Evolutionary conservation across 1,140 invertebrate species (phyloP), one percentile per base, ranked within the genome.

Genomic region (Mylabris phalerata): DNA sequence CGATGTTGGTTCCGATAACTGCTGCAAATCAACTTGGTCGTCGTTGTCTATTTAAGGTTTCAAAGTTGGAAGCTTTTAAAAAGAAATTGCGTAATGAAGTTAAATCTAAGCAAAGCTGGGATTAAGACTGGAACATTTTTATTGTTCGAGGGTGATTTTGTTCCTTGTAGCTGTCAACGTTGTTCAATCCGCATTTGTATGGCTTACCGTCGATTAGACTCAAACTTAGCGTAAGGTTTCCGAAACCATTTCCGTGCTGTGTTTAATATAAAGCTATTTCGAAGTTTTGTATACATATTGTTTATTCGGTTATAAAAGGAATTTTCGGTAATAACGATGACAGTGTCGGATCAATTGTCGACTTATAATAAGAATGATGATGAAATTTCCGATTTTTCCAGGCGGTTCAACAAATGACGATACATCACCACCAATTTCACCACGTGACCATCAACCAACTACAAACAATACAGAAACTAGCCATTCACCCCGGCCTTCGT

Each of bases 351-450:
- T 19, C 19, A 19, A 32, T 32, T 32, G 32, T 32, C 7, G 32
- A 32, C 7, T 32, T 4, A 32, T 32, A 7, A 32, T 32, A 7
- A 32, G 4, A 7, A 32, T 32, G 32, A 32, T 32, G 32, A 42
- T 38, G 32, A 38, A 9, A 24, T 56, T 32, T 4, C 9, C n/a
- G 4, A 25, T 55, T 57, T 24, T 82, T 83, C 48, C 80, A 87
- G 85, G 84, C 68, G 84, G 83, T 61, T 86, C 83, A 40, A 85
- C 82, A 25, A 82, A 82, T 67, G 82, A 83, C 50, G 82, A 85
- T 50, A 78, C 77, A 63, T 80, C 84, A 66, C 77, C 82, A 9
- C 77, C 79, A 3, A 75, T 77, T 13, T 83, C 83, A 11, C 80
- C 84, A 26, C 73, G 78, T 64, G 62, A 70, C 74, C 74, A 60